These are phyloP conservation scores for Cerceris ruficornis DNA, from an alignment of 2,888 invertebrate genomes.

Conservation along the genomic window DNA sequence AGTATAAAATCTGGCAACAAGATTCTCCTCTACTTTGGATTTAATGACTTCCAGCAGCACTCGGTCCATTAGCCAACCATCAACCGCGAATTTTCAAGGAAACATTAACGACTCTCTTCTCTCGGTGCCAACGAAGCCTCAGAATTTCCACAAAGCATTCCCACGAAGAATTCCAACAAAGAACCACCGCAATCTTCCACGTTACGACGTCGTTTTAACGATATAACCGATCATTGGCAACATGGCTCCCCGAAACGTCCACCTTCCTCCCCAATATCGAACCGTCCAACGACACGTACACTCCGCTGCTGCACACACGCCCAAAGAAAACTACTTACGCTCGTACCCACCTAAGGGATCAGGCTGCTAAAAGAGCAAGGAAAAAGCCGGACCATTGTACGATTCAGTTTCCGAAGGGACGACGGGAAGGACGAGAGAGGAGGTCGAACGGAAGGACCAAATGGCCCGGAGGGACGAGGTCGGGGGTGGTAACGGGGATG, in stretches of 20 bases:
- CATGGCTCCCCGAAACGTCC: constrained; percentile 11
- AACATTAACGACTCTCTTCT: too few relatives aligned
- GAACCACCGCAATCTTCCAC: neutral
- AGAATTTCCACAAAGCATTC: too few relatives aligned
- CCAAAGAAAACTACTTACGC: neutral
- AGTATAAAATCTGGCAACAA: too few relatives aligned
- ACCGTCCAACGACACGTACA: neutral
- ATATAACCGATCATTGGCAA: constrained; percentile 18
- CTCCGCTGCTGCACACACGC: neutral
- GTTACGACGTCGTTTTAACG: neutral
- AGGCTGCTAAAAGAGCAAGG: neutral
- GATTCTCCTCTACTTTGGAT: too few relatives aligned
- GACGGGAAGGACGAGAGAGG: constrained; percentile 43
- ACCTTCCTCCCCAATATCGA: constrained; percentile 9
- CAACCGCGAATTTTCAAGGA: too few relatives aligned
- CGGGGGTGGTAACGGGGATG: constrained; percentile 4
- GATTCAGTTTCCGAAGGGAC: constrained; percentile 52
- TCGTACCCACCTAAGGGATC: neutral
- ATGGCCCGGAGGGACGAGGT: constrained; percentile 28
- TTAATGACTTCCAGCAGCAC: too few relatives aligned
- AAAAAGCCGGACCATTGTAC: constrained; percentile 51
- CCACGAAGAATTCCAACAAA: neutral
- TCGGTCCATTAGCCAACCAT: too few relatives aligned
- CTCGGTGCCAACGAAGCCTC: too few relatives aligned
- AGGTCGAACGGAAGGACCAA: constrained; percentile 25